A percentile compares a stretch with the other conserved stretches of the same genome.
phyloP scores from a whole-genome alignment of 2,113 vertebrate genomes.

The Cyphomyrus discorhynchus region DNA sequence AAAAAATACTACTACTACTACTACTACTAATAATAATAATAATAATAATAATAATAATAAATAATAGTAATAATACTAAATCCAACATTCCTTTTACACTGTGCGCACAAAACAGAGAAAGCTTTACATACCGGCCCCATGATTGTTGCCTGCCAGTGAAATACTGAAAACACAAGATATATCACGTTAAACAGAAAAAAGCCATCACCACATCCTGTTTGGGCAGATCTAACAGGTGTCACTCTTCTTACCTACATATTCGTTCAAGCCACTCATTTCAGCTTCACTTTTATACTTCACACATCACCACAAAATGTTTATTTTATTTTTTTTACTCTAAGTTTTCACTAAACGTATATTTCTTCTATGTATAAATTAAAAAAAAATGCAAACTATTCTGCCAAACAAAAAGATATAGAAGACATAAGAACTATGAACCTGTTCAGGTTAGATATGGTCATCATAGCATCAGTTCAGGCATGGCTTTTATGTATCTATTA shows the following conservation, averaged over 20 bases:
- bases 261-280: background rate
- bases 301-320: background rate
- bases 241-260: background rate
- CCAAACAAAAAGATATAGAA: background rate
- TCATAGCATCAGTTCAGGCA: background rate
- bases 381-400: background rate
- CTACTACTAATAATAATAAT: too few relatives aligned
- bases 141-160: constrained; percentile 76
- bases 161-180: constrained; percentile 51
- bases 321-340: background rate
- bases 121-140: constrained; percentile 68
- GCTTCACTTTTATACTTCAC: background rate
- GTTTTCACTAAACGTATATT: background rate
- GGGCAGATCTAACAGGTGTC: background rate
- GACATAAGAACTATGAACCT: background rate
- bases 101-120: background rate
- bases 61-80: background rate
- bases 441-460: background rate
- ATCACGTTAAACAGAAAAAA: background rate
- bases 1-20: background rate
- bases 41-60: background rate
- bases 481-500: background rate
- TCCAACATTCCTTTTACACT: background rate
- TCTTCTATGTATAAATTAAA: background rate
- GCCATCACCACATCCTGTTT: background rate